Conservation (phyloP, 2,113 vertebrate species). For the Phyllostomus hastatus region DNA sequence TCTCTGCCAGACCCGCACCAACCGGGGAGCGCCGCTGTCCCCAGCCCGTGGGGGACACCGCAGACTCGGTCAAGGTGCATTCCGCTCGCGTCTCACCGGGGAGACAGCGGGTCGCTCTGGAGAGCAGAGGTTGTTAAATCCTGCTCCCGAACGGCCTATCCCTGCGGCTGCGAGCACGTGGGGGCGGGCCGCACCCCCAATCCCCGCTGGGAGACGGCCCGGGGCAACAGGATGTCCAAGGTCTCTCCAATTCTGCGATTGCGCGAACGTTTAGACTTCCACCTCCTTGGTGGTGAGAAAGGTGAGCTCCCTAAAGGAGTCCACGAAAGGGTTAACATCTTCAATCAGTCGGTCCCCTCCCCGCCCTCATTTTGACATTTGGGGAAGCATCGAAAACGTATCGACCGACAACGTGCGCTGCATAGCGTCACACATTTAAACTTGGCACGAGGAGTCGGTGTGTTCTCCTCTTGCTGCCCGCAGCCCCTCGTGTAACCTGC, state of each 20-base stretch:
- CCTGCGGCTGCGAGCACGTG: not conserved
- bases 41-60: accelerated
- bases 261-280: not conserved
- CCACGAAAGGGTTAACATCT: no score
- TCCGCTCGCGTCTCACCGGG: not conserved
- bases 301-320: not conserved
- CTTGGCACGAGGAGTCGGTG: accelerated
- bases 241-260: not conserved
- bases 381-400: not conserved
- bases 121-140: not conserved
- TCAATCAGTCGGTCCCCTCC: not conserved
- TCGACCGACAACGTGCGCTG: not conserved
- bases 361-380: not conserved
- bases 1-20: not conserved
- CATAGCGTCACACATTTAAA: not conserved
- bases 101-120: not conserved
- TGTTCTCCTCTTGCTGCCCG: not conserved
- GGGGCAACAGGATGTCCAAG: not conserved
- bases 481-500: accelerated
- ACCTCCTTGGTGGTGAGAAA: not conserved
- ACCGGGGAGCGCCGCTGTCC: accelerated
- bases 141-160: not conserved
- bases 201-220: no score
- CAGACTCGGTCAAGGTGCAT: accelerated
- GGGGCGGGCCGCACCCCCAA: not conserved